Evolutionary conservation across 1,140 invertebrate species (phyloP).

Genomic region (Drosophila sp.): DNA sequence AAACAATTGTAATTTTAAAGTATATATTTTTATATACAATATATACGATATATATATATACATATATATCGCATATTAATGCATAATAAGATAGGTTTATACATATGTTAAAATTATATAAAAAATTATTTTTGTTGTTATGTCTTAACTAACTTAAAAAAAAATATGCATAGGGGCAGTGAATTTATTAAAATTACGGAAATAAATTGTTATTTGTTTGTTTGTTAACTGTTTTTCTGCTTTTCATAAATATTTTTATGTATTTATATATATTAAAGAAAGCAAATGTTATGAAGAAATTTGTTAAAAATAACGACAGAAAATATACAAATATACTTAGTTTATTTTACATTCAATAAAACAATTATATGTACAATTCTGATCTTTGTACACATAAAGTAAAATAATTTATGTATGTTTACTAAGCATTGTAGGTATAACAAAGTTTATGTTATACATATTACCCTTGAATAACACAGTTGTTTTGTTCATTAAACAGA

Average conservation of each 20-base stretch:
- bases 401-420: conserved; percentile 11
- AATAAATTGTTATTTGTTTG: neutral
- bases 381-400: conserved; percentile 15
- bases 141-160: conserved; percentile 36
- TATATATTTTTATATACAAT: conserved; percentile 25
- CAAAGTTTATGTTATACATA: conserved; percentile 18
- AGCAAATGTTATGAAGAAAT: conserved; percentile 46
- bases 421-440: conserved; percentile 17
- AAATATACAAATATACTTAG: conserved; percentile 11
- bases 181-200: conserved; percentile 26
- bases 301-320: conserved; percentile 15
- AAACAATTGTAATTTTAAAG: conserved; percentile 31
- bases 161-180: conserved; percentile 35
- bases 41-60: conserved; percentile 13
- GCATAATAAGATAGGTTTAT: conserved; percentile 39
- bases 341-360: conserved; percentile 15
- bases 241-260: neutral
- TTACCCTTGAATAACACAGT: conserved; percentile 45
- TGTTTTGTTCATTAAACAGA: neutral
- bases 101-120: conserved; percentile 55
- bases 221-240: neutral
- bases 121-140: conserved; percentile 38
- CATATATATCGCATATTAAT: conserved; percentile 35
- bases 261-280: conserved; percentile 29
- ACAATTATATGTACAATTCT: conserved; percentile 21